A percentile compares a stretch with the other conserved stretches of the same genome.
These are phyloP conservation scores for Gymnoscelis rufifasciata DNA, from an alignment of 2,888 invertebrate species.

Conservation along the genomic window DNA sequence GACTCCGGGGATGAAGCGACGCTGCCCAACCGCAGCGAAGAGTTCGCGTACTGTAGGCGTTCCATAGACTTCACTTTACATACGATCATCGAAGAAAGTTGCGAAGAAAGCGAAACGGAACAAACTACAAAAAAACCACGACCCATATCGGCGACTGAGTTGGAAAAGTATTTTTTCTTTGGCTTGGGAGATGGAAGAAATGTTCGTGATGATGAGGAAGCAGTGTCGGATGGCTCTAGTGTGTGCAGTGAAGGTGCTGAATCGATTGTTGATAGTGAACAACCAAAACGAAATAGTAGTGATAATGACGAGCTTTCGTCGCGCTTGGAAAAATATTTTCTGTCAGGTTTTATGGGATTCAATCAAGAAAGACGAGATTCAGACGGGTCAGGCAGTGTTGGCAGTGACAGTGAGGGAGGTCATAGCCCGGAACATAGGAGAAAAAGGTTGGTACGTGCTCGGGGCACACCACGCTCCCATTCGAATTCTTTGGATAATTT, in stretches of 20 bases:
- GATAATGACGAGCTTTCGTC: conserved; percentile 88
- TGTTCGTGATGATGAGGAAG: conserved; percentile 79
- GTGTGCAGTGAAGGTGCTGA: conserved; percentile 91
- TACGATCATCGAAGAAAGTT: conserved; percentile 96
- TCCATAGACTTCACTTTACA: conserved; percentile 93
- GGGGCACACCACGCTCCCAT: conserved; percentile 90
- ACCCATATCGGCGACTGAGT: conserved; percentile 87
- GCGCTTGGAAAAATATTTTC: conserved; percentile 92
- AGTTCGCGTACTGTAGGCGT: conserved; percentile 88
- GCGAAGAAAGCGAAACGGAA: conserved; percentile 94
- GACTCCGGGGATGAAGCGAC: conserved; percentile 85
- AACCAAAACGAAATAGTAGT: conserved; percentile 69
- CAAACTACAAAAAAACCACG: conserved; percentile 81
- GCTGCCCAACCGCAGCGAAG: conserved; percentile 87
- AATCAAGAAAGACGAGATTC: conserved; percentile 87
- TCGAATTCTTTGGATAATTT: conserved; percentile 90
- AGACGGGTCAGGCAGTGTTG: conserved; percentile 91
- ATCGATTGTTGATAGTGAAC: conserved; percentile 81
- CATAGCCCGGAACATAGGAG: conserved; percentile 92
- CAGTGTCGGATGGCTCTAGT: conserved; percentile 89
- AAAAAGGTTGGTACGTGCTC: conserved; percentile 88
- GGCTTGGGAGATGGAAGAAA: conserved; percentile 86
- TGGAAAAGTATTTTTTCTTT: conserved; percentile 95
- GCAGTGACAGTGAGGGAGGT: conserved; percentile 93
- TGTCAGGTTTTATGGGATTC: conserved; percentile 91